phyloP scores from a whole-genome alignment of 2,797 vertebrate genomes.

The Anomalospiza imberbis region DNA sequence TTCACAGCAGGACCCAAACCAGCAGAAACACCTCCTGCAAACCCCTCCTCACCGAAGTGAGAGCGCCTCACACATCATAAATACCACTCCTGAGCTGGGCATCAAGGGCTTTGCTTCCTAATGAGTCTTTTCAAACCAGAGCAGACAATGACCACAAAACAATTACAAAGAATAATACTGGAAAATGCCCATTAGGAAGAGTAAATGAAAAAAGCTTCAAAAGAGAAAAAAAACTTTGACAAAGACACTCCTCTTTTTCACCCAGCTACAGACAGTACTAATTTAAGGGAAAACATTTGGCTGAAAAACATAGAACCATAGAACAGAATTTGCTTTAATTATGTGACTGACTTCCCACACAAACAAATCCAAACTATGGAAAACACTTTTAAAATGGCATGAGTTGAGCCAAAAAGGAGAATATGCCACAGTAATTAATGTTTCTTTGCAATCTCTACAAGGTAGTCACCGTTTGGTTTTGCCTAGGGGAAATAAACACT shows the following conservation, averaged over 20 bases:
- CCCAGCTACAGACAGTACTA: not conserved
- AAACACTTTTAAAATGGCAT: not conserved
- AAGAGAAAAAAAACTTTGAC: not conserved
- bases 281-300: not conserved
- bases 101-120: not conserved
- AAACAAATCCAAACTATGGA: not conserved
- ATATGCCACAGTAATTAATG: not conserved
- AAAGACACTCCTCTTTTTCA: not conserved
- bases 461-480: not conserved
- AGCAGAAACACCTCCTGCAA: not conserved
- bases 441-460: not conserved
- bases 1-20: not conserved
- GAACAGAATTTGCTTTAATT: slow-evolving; percentile 8
- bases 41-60: not conserved
- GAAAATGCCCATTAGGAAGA: not conserved
- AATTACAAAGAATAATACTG: not conserved
- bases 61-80: not conserved
- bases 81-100: not conserved
- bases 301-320: not conserved
- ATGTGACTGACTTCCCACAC: not conserved
- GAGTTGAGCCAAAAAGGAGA: not conserved
- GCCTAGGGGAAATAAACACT: not conserved
- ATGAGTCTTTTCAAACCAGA: not conserved
- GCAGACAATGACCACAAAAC: not conserved
- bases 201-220: not conserved